Conservation (phyloP, 2,888 invertebrate species). For the Athrips mouffetella region DNA sequence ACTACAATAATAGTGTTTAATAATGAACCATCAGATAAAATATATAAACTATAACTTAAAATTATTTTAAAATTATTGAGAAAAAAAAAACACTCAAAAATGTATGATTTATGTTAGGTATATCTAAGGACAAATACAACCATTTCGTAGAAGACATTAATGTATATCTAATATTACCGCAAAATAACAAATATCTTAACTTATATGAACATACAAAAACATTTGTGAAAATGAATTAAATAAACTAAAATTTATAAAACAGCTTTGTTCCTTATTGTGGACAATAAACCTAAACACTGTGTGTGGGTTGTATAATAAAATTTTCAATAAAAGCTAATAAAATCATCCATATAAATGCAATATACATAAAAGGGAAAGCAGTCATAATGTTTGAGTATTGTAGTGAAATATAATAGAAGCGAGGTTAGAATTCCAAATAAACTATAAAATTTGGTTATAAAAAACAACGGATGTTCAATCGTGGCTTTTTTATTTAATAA, state of each 20-base stretch:
- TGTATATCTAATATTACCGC: no score
- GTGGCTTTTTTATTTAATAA: background rate
- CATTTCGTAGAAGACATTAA: no score
- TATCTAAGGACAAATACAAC: no score
- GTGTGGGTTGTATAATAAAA: constrained; percentile 9
- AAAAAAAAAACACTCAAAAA: background rate
- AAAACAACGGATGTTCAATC: background rate
- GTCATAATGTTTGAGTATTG: constrained; percentile 11
- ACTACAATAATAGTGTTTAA: background rate
- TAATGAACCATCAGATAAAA: background rate
- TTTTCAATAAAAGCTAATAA: constrained; percentile 9
- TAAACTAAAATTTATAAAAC: background rate
- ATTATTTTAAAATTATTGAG: background rate
- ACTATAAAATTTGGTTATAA: constrained; percentile 1
- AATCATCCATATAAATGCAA: constrained; percentile 9
- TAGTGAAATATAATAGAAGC: constrained; percentile 5
- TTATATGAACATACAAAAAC: no score
- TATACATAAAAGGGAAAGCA: constrained; percentile 4
- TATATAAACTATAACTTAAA: background rate
- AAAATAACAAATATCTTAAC: no score
- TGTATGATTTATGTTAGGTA: no score
- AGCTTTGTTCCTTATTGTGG: background rate
- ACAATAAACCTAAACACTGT: constrained; percentile 3
- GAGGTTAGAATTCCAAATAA: background rate
- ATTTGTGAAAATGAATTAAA: background rate